phyloP scores from a whole-genome alignment of 2,888 invertebrate species.

The Drosophila buzzatii region DNA sequence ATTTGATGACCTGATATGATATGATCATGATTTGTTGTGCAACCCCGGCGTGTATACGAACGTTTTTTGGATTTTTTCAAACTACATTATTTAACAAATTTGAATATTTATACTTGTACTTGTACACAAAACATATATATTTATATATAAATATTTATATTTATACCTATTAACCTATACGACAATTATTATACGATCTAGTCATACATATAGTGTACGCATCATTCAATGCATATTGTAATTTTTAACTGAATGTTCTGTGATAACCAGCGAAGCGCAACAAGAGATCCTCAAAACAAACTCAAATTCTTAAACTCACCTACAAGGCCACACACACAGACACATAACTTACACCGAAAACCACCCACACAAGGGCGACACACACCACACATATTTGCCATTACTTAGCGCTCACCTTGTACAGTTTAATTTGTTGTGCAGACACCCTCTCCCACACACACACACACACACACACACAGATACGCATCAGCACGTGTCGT shows the following conservation, averaged over 20 bases:
- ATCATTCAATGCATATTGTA: conserved; percentile 80
- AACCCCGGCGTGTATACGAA: conserved; percentile 73
- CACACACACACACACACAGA: conserved; percentile 9
- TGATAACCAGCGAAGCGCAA: conserved; percentile 68
- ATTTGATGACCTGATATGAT: conserved; percentile 62
- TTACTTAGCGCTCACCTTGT: conserved; percentile 36
- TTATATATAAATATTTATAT: conserved; percentile 42
- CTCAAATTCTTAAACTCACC: conserved; percentile 12
- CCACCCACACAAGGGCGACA: conserved; percentile 33
- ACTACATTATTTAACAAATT: conserved; percentile 44
- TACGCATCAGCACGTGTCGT: conserved; percentile 30
- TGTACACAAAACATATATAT: conserved; percentile 52
- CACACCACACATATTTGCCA: conserved; percentile 16
- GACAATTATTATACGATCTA: conserved; percentile 61
- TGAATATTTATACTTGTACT: conserved; percentile 63
- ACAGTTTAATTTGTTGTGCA: conserved; percentile 23
- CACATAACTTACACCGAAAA: background rate
- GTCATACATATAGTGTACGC: conserved; percentile 72
- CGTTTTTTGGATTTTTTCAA: conserved; percentile 71
- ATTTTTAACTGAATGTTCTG: conserved; percentile 78
- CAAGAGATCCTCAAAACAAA: conserved; percentile 51
- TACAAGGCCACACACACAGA: background rate
- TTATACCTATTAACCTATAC: conserved; percentile 53
- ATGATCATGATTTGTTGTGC: conserved; percentile 78
- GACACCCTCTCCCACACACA: conserved; percentile 13